These are phyloP conservation scores for Meteorus colon DNA, from an alignment of 2,888 invertebrate species.

Conservation along the genomic window DNA sequence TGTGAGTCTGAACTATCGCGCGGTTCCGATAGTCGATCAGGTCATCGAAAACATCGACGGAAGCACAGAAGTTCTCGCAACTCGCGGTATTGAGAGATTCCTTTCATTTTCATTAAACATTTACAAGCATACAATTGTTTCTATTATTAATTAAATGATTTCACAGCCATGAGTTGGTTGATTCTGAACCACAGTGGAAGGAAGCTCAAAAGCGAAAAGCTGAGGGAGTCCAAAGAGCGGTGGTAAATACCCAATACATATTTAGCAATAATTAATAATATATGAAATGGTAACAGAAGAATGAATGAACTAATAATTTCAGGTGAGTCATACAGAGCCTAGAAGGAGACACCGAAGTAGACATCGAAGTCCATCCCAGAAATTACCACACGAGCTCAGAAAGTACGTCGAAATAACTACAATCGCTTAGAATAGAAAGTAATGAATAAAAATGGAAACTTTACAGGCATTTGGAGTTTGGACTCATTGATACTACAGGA, in stretches of 20 bases:
- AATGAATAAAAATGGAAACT: constrained; percentile 25
- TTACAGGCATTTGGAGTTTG: constrained; percentile 88
- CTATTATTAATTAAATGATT: not conserved
- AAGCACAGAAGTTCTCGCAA: constrained; percentile 83
- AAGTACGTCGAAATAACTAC: constrained; percentile 61
- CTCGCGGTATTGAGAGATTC: constrained; percentile 71
- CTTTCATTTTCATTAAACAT: constrained; percentile 4
- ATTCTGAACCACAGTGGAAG: constrained; percentile 92
- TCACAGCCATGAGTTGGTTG: constrained; percentile 82
- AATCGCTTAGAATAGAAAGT: constrained; percentile 7
- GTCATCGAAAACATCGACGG: constrained; percentile 81
- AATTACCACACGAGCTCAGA: constrained; percentile 70
- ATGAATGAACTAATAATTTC: constrained; percentile 13
- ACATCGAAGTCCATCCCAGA: constrained; percentile 71
- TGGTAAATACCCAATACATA: constrained; percentile 60
- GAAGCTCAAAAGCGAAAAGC: constrained; percentile 88
- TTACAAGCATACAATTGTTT: not conserved
- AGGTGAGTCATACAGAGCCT: constrained; percentile 66
- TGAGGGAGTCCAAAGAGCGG: constrained; percentile 73
- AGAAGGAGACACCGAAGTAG: constrained; percentile 69
- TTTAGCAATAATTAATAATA: constrained; percentile 19
- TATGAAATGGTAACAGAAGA: not conserved
- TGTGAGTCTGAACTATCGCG: constrained; percentile 93
- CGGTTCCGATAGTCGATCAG: constrained; percentile 84
- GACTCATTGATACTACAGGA: constrained; percentile 89